Conservation (phyloP, 2,113 vertebrate genomes). For the Python bivittatus region DNA sequence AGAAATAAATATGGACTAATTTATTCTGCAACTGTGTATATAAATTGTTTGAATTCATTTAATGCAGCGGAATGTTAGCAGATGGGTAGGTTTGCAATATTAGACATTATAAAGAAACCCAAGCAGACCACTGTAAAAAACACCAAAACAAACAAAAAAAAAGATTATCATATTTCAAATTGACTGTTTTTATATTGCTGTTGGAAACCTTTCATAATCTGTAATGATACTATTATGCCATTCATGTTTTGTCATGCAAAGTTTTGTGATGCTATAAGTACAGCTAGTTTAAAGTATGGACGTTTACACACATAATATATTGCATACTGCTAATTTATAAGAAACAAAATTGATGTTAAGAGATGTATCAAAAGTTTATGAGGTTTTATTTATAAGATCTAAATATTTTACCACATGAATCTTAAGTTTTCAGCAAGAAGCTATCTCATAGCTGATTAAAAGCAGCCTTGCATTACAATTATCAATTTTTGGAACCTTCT, state of each 20-base stretch:
- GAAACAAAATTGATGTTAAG: not conserved
- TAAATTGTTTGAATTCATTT: not conserved
- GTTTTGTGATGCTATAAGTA: not conserved
- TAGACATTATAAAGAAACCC: constrained; percentile 21
- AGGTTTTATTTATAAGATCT: not conserved
- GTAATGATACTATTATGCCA: not conserved
- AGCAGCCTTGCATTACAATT: no score
- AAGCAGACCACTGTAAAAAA: not conserved
- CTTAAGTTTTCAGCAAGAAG: not conserved
- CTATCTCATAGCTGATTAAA: not conserved
- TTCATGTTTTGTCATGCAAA: constrained; percentile 1
- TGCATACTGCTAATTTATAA: not conserved
- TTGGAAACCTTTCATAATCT: not conserved
- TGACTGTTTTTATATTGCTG: not conserved
- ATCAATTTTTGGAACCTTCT: no score
- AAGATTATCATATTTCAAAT: not conserved
- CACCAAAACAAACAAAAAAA: not conserved
- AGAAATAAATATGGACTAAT: no score
- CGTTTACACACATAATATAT: not conserved
- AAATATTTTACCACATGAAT: not conserved
- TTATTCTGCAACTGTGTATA: not conserved
- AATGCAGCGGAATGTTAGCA: not conserved
- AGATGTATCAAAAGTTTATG: not conserved
- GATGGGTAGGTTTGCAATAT: not conserved
- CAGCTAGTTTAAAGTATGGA: not conserved